phyloP scores from a whole-genome alignment of 2,113 vertebrate genomes.

The Notothenia rossii region DNA sequence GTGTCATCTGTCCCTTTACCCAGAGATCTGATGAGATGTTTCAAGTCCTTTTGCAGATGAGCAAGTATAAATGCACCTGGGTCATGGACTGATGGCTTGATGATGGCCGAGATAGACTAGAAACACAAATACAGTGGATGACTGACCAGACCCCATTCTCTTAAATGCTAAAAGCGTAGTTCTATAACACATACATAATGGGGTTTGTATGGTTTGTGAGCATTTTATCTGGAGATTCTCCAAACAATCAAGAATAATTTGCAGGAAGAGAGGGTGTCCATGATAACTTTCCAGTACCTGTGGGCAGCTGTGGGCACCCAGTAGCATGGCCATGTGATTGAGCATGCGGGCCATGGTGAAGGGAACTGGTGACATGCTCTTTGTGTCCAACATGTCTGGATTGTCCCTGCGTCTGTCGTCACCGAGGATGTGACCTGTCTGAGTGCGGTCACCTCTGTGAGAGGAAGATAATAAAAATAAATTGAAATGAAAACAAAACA shows the following conservation, averaged over 20 bases:
- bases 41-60: slow-evolving; percentile 87
- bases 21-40: slow-evolving; percentile 85
- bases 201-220: not conserved
- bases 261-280: not conserved
- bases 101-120: slow-evolving; percentile 82
- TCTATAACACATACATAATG: not conserved
- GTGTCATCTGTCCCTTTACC: slow-evolving; percentile 90
- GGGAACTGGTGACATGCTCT: slow-evolving; percentile 81
- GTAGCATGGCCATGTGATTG: slow-evolving; percentile 90
- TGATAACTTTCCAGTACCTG: slow-evolving; percentile 80
- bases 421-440: slow-evolving; percentile 91
- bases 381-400: slow-evolving; percentile 81
- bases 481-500: not conserved
- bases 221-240: not conserved
- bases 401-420: slow-evolving; percentile 67
- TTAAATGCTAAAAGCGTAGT: not conserved
- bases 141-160: not conserved
- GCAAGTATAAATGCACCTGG: slow-evolving; percentile 82
- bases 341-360: slow-evolving; percentile 88
- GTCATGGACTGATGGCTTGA: slow-evolving; percentile 83
- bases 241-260: not conserved
- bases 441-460: slow-evolving; percentile 88
- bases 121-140: slow-evolving; percentile 24
- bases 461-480: not conserved
- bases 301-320: slow-evolving; percentile 79